These are phyloP conservation scores for Metopolophium dirhodum DNA, from an alignment of 1,140 invertebrate genomes.

Conservation along the genomic window DNA sequence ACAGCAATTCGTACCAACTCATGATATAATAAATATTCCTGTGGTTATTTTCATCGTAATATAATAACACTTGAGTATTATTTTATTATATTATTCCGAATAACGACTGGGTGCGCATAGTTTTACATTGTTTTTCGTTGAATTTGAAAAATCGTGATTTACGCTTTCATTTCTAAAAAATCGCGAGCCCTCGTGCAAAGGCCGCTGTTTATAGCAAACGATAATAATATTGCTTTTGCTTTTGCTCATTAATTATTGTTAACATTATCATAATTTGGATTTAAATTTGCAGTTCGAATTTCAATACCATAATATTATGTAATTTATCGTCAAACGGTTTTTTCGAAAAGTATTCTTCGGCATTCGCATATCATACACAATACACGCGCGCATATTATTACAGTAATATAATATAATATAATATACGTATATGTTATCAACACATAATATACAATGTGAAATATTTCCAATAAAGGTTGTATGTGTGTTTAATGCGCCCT, in stretches of 20 bases:
- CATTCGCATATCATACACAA: neutral
- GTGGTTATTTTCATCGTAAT: neutral
- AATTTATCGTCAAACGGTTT: neutral
- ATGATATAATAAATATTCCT: neutral
- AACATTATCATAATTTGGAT: neutral
- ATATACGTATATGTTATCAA: neutral
- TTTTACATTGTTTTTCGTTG: neutral
- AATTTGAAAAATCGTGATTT: neutral
- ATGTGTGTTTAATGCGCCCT: neutral
- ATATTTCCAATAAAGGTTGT: neutral
- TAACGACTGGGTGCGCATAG: neutral
- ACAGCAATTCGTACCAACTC: neutral
- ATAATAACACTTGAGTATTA: neutral
- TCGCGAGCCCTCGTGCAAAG: neutral
- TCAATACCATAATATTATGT: neutral
- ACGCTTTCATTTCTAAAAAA: neutral
- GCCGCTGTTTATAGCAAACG: neutral
- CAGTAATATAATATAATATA: neutral
- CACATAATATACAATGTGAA: neutral
- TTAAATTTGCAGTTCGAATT: neutral
- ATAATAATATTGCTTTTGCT: neutral
- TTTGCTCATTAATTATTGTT: neutral
- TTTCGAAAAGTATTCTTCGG: neutral
- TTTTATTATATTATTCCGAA: neutral
- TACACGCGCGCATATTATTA: too few species aligned